Evolutionary conservation across 2,888 invertebrate species (phyloP).

Genomic region (Galerucella calmariensis): DNA sequence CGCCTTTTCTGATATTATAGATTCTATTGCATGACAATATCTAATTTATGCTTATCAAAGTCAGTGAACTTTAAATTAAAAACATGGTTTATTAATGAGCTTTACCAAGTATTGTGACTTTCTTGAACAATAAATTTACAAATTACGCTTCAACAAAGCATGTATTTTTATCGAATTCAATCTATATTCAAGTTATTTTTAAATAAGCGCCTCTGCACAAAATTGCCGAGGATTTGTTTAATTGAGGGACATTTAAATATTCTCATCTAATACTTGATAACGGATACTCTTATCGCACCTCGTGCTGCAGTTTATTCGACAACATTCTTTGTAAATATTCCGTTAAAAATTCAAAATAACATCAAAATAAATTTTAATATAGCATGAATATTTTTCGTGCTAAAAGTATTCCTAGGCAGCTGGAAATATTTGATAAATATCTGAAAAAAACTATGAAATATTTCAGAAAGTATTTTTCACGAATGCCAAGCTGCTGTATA

Average conservation of each 20-base stretch:
- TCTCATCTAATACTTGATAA: not conserved
- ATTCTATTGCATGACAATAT: not conserved
- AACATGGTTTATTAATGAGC: not conserved
- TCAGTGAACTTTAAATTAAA: not conserved
- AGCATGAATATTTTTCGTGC: not conserved
- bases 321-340: not conserved
- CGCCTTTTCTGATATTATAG: not conserved
- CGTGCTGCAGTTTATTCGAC: not conserved
- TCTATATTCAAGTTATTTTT: not conserved
- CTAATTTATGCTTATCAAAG: not conserved
- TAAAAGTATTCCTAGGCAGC: not conserved
- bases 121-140: not conserved
- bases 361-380: not conserved
- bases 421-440: not conserved
- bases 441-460: no score
- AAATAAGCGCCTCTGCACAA: not conserved
- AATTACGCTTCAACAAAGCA: not conserved
- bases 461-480: not conserved
- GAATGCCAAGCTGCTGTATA: not conserved
- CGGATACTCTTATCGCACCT: not conserved
- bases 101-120: not conserved
- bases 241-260: not conserved
- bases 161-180: not conserved
- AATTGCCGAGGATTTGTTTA: slow-evolving; percentile 1
- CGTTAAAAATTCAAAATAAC: not conserved